Evolutionary conservation across 2,888 invertebrate species (phyloP).

Genomic region (Cheilosia pagana): DNA sequence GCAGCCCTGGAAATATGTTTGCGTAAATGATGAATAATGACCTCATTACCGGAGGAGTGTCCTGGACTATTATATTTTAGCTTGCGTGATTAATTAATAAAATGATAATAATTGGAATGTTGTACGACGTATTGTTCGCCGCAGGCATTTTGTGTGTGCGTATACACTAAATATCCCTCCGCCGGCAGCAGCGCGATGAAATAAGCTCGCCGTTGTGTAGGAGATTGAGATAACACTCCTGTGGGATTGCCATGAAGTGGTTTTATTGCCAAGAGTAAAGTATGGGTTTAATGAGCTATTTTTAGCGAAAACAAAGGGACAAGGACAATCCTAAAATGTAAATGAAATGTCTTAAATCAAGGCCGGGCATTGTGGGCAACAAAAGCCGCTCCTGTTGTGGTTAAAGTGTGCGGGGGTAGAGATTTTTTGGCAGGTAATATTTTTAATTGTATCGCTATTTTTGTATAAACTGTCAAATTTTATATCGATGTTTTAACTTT

Average conservation of each 20-base stretch:
- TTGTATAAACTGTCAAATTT: too few relatives aligned
- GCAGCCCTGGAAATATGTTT: conserved; percentile 24
- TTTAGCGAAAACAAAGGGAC: background rate
- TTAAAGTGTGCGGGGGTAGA: too few relatives aligned
- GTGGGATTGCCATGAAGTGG: conserved; percentile 41
- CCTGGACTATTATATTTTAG: conserved; percentile 28
- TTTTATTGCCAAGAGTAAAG: conserved; percentile 15
- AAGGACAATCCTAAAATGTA: conserved; percentile 28
- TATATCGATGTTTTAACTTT: too few relatives aligned
- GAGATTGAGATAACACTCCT: conserved; percentile 23
- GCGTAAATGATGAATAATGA: conserved; percentile 59
- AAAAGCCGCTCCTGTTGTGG: background rate
- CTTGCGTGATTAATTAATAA: conserved; percentile 48
- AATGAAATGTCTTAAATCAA: conserved; percentile 21
- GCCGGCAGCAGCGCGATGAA: background rate
- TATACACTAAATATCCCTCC: background rate
- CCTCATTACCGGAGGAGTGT: conserved; percentile 57
- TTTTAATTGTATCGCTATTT: too few relatives aligned
- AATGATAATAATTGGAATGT: conserved; percentile 50
- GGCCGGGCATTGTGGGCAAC: background rate
- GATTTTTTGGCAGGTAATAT: too few relatives aligned
- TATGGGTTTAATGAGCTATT: background rate
- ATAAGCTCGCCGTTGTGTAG: conserved; percentile 14
- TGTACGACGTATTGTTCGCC: conserved; percentile 7
- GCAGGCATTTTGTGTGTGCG: too few relatives aligned